A percentile compares a stretch with the other conserved stretches of the same genome.
Conservation (phyloP, 35 echinoderm and acorn worm genomes). For the Strongylocentrotus purpuratus region DNA sequence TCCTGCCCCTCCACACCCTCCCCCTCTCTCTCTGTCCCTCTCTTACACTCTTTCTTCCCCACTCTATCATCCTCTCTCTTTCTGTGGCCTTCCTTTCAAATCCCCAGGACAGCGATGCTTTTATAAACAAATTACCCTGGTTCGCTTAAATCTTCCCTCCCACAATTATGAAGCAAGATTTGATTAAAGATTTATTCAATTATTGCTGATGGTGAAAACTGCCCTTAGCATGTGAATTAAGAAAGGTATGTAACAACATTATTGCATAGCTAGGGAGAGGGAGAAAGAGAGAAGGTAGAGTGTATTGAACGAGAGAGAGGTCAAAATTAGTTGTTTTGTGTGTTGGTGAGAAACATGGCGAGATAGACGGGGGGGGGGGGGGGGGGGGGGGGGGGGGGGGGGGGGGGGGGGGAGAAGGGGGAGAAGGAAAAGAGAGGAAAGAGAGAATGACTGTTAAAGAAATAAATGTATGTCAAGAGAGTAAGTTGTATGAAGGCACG, state of each 20-base stretch:
- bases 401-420: not conserved
- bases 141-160: not conserved
- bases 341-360: not conserved
- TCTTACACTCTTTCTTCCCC: not conserved
- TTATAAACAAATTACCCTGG: conserved; percentile 23
- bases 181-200: conserved; percentile 3
- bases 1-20: not conserved
- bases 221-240: not conserved
- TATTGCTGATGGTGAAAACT: not conserved
- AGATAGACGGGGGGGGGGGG: not conserved
- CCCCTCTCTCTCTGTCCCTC: not conserved
- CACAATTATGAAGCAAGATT: not conserved
- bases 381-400: too few relatives aligned
- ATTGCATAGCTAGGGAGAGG: not conserved
- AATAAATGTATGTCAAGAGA: too few relatives aligned
- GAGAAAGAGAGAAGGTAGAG: not conserved
- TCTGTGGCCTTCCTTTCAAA: not conserved
- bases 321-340: not conserved
- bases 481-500: too few relatives aligned
- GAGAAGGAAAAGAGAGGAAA: too few relatives aligned
- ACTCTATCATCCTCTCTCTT: not conserved
- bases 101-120: not conserved
- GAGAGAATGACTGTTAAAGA: too few relatives aligned
- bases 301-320: not conserved
- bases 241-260: not conserved